Percentiles rank a stretch among this genome's conserved stretches.
phyloP scores from a whole-genome alignment of 2,888 invertebrate genomes.

The Calliscelio sp. region DNA sequence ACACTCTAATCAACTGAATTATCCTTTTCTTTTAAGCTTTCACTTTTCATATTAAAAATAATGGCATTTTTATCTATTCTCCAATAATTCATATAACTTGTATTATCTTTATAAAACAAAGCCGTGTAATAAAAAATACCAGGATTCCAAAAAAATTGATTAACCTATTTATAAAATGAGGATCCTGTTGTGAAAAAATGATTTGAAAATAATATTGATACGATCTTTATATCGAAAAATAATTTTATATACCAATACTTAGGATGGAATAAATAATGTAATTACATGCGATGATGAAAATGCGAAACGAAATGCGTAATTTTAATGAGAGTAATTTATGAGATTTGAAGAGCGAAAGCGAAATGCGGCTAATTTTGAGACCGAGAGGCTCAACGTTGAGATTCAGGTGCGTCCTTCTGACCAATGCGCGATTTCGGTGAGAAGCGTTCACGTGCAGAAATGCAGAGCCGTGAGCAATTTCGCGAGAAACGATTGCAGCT shows the following conservation, averaged over 20 bases:
- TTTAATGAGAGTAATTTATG: slow-evolving; percentile 70
- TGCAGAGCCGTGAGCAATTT: slow-evolving; percentile 84
- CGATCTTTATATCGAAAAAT: too few species aligned
- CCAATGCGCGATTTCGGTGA: slow-evolving; percentile 74
- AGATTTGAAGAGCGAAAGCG: slow-evolving; percentile 67
- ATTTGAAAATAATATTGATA: too few species aligned
- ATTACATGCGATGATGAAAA: slow-evolving; percentile 61
- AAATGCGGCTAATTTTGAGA: slow-evolving; percentile 69
- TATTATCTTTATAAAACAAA: too few species aligned
- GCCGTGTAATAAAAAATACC: too few species aligned
- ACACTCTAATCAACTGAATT: slow-evolving; percentile 21
- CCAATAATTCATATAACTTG: too few species aligned
- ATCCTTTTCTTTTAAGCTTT: not conserved
- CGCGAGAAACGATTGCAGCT: slow-evolving; percentile 83
- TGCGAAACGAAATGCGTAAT: slow-evolving; percentile 51
- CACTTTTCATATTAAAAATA: not conserved
- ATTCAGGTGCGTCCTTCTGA: slow-evolving; percentile 70
- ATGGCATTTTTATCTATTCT: too few species aligned
- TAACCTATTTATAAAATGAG: too few species aligned
- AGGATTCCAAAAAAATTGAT: too few species aligned
- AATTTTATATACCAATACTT: slow-evolving; percentile 1
- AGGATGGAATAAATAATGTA: slow-evolving; percentile 12
- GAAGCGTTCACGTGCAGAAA: slow-evolving; percentile 84
- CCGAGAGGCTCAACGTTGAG: slow-evolving; percentile 39
- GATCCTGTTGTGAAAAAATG: too few species aligned